Evolutionary conservation across 2,888 invertebrate genomes (phyloP), one percentile per base, ranked within the genome.

Genomic region (Drosophila subsilvestris): DNA sequence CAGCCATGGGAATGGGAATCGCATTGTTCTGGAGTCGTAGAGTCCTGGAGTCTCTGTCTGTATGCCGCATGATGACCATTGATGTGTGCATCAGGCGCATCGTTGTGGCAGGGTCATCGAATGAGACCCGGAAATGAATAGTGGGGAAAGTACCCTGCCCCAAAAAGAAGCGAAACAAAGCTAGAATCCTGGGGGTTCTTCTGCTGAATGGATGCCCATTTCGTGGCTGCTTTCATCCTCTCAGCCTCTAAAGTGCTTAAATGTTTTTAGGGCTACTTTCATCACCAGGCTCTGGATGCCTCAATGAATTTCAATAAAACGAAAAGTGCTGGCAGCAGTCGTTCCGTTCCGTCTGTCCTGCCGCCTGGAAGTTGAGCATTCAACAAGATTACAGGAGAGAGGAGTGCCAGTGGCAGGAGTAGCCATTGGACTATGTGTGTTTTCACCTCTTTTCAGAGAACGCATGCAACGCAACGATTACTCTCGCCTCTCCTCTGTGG

Each of bases 291-390:
- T 32, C 32, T 10, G 50, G 7, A 53, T 60, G 71, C 51, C 63
- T 56, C 50, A 60, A 59, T 62, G 47, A 65, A 67, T 55, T 65
- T 60, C 63, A 78, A 80, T 80, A 66, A 75, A 69, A 58, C 55
- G 45, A 9, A 57, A 68, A 76, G 43, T 42, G 60, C 61, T 61
- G 55, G 61, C 51, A 62, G 47, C 37, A 14, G 37, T 14, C 14
- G 6, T 37, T 20, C 55, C 14, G 6, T 37, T 20, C 44, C 47
- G 49, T 49, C 60, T 58, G 57, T 32, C 27, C 32, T 32, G 32
- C 32, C 37, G 37, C 37, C 37, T 37, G 37, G n/a, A 37, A 7
- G 42, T 65, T 60, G 50, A 59, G 47, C 44, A 44, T 44, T 49
- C 32, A 14, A 57, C 63, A 80, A 25, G 45, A 56, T 56, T 47